A percentile compares a stretch with the other conserved stretches of the same genome.
These are phyloP conservation scores for Dipodomys stephensi DNA, from an alignment of 2,113 vertebrate species.

Conservation along the genomic window DNA sequence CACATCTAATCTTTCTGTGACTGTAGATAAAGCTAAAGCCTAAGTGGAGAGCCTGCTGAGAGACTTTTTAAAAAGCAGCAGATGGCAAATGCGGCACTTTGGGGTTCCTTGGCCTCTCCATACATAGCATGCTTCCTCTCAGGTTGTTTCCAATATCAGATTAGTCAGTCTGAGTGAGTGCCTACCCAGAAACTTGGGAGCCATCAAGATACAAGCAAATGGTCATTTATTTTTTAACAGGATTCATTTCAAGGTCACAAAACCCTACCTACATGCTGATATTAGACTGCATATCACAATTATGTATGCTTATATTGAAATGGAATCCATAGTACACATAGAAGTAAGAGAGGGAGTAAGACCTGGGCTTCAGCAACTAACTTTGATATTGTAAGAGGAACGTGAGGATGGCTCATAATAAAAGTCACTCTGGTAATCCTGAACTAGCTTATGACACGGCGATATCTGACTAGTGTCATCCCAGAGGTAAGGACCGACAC, in stretches of 20 bases:
- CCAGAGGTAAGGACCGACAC: not conserved
- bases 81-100: not conserved
- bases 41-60: not conserved
- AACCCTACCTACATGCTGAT: not conserved
- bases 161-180: not conserved
- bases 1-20: not conserved
- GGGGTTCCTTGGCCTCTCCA: not conserved
- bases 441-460: not conserved
- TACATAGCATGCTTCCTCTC: not conserved
- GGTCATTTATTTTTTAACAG: not conserved
- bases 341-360: not conserved
- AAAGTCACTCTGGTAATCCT: not conserved
- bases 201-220: not conserved
- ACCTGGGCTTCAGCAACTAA: not conserved
- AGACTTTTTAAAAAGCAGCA: not conserved
- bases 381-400: not conserved
- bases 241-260: not conserved
- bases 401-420: not conserved
- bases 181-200: not conserved
- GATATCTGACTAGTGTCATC: not conserved
- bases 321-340: not conserved
- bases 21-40: not conserved
- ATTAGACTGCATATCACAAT: not conserved
- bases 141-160: not conserved
- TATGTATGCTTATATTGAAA: not conserved